A percentile compares a stretch with the other conserved stretches of the same genome.
phyloP scores from a whole-genome alignment of 1,140 invertebrate species.

The Helicorthomorpha holstii region DNA sequence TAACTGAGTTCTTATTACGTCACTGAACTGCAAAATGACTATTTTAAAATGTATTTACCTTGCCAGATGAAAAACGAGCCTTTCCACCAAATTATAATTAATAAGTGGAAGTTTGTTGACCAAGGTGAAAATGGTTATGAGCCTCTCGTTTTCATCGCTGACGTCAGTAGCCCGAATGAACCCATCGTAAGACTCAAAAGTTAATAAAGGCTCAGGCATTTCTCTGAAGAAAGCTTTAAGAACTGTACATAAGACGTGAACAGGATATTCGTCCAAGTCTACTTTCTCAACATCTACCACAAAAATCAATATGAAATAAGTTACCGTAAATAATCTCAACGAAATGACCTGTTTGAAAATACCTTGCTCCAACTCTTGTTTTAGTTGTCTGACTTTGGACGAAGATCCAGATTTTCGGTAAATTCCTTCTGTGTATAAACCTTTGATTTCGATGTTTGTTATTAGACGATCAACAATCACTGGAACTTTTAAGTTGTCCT shows the following conservation, averaged over 20 bases:
- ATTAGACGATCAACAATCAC: constrained; percentile 71
- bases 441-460: constrained; percentile 74
- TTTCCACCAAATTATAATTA: constrained; percentile 80
- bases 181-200: constrained; percentile 85
- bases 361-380: constrained; percentile 20
- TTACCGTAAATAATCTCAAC: neutral
- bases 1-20: no score
- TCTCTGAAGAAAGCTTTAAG: constrained; percentile 82
- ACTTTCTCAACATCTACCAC: constrained; percentile 35
- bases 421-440: constrained; percentile 78
- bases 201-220: constrained; percentile 80
- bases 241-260: constrained; percentile 81
- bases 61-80: constrained; percentile 82
- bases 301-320: constrained; percentile 4
- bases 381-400: constrained; percentile 27
- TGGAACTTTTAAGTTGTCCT: constrained; percentile 48
- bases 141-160: constrained; percentile 57
- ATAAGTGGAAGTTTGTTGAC: constrained; percentile 73
- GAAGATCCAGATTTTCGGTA: constrained; percentile 77
- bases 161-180: constrained; percentile 69
- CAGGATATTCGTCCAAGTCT: constrained; percentile 37
- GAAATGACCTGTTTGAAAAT: neutral
- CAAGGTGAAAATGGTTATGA: constrained; percentile 66
- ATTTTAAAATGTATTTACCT: no score
- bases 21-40: no score